Evolutionary conservation across 2,888 invertebrate species (phyloP).

Genomic region (Aelia acuminata): DNA sequence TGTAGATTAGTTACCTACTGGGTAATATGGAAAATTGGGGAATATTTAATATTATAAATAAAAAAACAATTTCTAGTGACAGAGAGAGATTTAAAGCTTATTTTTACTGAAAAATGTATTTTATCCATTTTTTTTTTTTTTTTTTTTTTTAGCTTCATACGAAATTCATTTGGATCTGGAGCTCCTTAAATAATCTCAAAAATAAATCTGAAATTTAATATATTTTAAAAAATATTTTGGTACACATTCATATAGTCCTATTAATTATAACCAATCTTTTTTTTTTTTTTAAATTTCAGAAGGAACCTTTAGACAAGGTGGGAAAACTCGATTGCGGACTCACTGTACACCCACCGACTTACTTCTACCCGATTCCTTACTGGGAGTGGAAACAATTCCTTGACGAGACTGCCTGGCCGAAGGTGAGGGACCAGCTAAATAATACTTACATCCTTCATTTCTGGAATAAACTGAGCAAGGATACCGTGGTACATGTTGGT

Average conservation of each 20-base stretch:
- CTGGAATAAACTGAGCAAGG: slow-evolving; percentile 64
- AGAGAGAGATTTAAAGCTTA: too few relatives aligned
- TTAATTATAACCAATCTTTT: not conserved
- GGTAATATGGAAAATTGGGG: too few relatives aligned
- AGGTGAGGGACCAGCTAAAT: slow-evolving; percentile 12
- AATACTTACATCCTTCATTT: slow-evolving; percentile 63
- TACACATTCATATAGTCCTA: too few relatives aligned
- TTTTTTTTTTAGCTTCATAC: too few relatives aligned
- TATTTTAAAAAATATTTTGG: not conserved
- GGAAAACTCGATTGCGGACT: not conserved
- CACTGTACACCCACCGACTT: not conserved
- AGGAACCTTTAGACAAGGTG: not conserved
- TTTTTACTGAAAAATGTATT: too few relatives aligned
- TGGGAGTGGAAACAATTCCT: not conserved
- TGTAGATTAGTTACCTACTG: too few relatives aligned
- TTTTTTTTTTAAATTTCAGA: not conserved
- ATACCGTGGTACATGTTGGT: slow-evolving; percentile 57
- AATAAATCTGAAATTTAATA: too few relatives aligned
- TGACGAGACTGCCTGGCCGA: not conserved
- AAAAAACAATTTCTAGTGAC: too few relatives aligned
- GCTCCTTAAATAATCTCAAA: too few relatives aligned
- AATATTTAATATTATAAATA: too few relatives aligned
- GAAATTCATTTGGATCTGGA: too few relatives aligned
- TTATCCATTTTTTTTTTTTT: too few relatives aligned
- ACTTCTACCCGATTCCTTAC: not conserved